Base-by-base conservation (phyloP, 2,113 vertebrate species). In the Xenotilapia caudafasciata region DNA sequence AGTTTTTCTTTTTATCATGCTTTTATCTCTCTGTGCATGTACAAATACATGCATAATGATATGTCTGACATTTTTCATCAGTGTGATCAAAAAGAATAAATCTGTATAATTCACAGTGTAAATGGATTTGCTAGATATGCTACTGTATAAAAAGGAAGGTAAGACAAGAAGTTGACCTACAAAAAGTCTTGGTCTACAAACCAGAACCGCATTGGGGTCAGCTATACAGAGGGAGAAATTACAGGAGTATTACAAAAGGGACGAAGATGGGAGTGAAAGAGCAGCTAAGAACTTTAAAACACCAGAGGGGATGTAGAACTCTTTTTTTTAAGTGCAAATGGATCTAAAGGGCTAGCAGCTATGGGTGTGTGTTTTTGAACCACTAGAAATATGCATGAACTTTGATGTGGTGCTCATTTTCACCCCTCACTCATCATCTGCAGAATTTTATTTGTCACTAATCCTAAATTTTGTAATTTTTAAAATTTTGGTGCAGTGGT, bases 291-390 rank as follows among this genome's bases (percentile, higher is more conserved):
- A 40, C 6, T 51, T 12, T 23, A 51, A 31, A 33, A 62, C 45
- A 83, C 77, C 54, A 81, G 19, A 58, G 51, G 77, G n/a, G 58
- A 84, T 23, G 73, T 77, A 40, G n/a, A 79, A 83, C 55, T 65
- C 55, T 84, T 54, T 33, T 33, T 90, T 91, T 79, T 0, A 26
- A 90, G 88, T 91, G 87, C 68, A 88, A 86, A 92, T 86, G 85
- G 56, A 91, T 89, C 28, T 81, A 31, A 87, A 28, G 28, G 51
- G 38, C 62, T 14, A 23, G 49, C 19, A 65, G 86, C 65, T 90
- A 23, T 68, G 73, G 7, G 13, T 84, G 79, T 75, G 73, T 45
- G 70, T 47, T 53, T 38, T 75, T 42, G 19, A 55, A 80, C 65
- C 1, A 26, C 8, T 80, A 60, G 35, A 51, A 6, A 47, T 79